Evolutionary conservation across 1,140 invertebrate species (phyloP), one percentile per base, ranked within the genome.

Genomic region (Dufourea novaeangliae): DNA sequence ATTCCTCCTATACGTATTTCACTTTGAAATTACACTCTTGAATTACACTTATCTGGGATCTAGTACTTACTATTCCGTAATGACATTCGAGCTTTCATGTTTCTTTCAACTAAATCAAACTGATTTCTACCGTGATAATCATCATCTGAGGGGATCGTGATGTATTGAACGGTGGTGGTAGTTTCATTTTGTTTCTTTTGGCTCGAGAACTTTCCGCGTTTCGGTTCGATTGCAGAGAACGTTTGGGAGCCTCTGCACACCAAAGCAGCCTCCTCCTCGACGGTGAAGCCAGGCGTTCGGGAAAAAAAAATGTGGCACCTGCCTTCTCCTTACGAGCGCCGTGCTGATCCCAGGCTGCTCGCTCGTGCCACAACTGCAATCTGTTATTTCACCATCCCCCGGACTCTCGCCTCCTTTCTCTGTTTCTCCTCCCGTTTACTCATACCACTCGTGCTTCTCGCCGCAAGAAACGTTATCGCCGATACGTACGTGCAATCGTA

Each of bases 351-450:
- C 82, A 85, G 80, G 84, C 83, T 86, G 80, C 80, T 87, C 85
- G 86, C 88, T 89, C 89, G 86, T 91, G 89, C 86, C 88, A 88
- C 85, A 90, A 90, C 90, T 90, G 90, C 89, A 88, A 91, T 92
- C 89, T 89, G 90, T 91, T 91, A 88, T 90, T 89, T 85, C 84
- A 70, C 68, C 72, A 82, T 82, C 71, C 78, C 73, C 67, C 75
- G 57, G 27, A 59, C 63, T 75, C 80, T 72, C 80, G 54, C 34
- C 12, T 66, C 66, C 50, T 64, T 61, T 70, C 75, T 63, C 64
- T 32, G 75, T 84, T 86, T 73, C 71, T 82, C 57, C 52, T 74
- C 67, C 79, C 78, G 74, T 74, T 66, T 78, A 73, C 67, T 66
- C 84, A 71, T 83, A 34, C 81, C 78, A 41, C 27, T 27, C 10